Percentiles rank a stretch among this genome's conserved stretches.
phyloP scores from a whole-genome alignment of 2,113 vertebrate genomes.

The Paedocypris sp. region DNA sequence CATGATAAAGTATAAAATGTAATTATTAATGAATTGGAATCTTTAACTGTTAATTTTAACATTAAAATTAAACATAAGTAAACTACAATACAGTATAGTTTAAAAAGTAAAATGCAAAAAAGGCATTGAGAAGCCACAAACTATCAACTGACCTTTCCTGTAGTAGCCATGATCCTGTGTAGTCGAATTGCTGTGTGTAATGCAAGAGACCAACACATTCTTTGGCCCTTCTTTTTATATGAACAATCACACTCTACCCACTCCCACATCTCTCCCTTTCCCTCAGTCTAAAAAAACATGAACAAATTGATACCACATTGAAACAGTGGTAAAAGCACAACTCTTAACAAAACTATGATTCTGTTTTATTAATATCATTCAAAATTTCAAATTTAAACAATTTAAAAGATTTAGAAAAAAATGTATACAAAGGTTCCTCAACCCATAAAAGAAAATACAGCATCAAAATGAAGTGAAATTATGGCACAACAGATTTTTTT shows the following conservation, averaged over 20 bases:
- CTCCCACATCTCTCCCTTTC: neutral
- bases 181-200: neutral
- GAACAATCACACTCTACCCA: neutral
- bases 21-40: too few species aligned
- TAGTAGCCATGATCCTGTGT: slow-evolving; percentile 27
- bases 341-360: too few species aligned
- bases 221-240: slow-evolving; percentile 17
- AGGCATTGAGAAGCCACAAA: too few species aligned
- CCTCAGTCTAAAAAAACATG: too few species aligned
- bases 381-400: neutral
- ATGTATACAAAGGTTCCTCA: neutral
- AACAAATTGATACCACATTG: too few species aligned
- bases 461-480: neutral
- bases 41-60: too few species aligned
- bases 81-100: neutral
- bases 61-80: slow-evolving; percentile 3
- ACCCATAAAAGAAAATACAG: slow-evolving; percentile 2
- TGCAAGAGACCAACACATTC: neutral
- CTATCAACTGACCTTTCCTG: slow-evolving; percentile 31
- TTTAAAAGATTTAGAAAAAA: neutral
- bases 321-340: too few species aligned
- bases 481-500: slow-evolving; percentile 20
- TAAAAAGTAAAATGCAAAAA: too few species aligned
- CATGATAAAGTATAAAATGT: too few species aligned
- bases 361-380: neutral